Evolutionary conservation across 2,113 vertebrate species (phyloP), one percentile per base, ranked within the genome.

Genomic region (Kryptolebias marmoratus): DNA sequence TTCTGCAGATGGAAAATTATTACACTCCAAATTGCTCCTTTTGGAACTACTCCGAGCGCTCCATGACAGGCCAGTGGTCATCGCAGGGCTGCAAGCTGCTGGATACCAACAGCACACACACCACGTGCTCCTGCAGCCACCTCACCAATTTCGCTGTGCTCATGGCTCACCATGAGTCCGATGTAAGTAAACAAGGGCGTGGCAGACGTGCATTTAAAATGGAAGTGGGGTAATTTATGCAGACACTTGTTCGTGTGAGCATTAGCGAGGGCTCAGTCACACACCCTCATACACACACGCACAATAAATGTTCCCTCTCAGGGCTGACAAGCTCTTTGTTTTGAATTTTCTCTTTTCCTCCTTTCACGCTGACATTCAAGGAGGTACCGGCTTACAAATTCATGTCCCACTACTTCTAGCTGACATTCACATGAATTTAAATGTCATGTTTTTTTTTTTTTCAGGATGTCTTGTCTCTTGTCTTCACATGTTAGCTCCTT

Each of bases 1-100:
- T 58, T 0, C 67, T 32, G 1, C 85, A 98, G 96, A 86, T 94
- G 75, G 95, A 97, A 79, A 95, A 96, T 88, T 96, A 96, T 67
- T 95, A 95, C 93, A 96, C 93, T 27, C 95, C 96, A n/a, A 98
- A 97, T 88, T 98, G 96, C 84, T 96, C 96, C 2, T 98, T 98
- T 93, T 98, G 96, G 96, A 97, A 97, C 91, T 98, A 98, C 91
- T 97, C 96, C 0, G 96, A 97, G 88, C 95, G 96, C 13, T 95
- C 96, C 64, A 98, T 98, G 96, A 95, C 93, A 58, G 96, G 96
- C 69, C 95, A 96, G 89, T 98, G 96, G 96, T 96, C 96, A 0
- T 96, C 96, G 0, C 96, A 97, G 89, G 96, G 96, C 89, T 98
- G 96, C 89, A 92, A 94, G 72, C 92, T 97, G 88, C 89, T 97